phyloP scores from a whole-genome alignment of 2,888 invertebrate species.

The Thysanoteuthis rhombus region DNA sequence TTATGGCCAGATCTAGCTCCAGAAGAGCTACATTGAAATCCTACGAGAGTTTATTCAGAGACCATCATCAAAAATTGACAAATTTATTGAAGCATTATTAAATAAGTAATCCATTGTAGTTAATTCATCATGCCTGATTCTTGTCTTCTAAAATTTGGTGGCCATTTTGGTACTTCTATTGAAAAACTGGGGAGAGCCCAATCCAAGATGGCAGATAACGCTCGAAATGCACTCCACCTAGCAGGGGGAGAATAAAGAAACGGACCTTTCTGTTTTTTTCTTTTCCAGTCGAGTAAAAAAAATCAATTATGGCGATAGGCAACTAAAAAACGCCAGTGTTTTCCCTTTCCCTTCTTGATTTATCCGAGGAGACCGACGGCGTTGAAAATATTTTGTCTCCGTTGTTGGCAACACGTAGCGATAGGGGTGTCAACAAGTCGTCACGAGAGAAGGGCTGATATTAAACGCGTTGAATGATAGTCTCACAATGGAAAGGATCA shows the following conservation, averaged over 20 bases:
- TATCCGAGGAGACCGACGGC: background rate
- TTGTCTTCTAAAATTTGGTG: too few species aligned
- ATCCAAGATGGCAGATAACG: background rate
- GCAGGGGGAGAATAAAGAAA: background rate
- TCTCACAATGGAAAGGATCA: background rate
- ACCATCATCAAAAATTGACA: too few species aligned
- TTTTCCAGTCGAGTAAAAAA: background rate
- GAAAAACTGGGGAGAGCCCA: too few species aligned
- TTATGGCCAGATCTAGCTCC: too few species aligned
- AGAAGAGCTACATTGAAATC: too few species aligned
- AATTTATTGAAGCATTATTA: too few species aligned
- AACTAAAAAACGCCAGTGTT: too few species aligned
- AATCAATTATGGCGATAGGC: too few species aligned
- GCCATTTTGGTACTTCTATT: too few species aligned
- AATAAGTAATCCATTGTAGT: too few species aligned
- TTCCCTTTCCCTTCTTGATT: background rate
- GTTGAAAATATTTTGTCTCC: slow-evolving; percentile 12
- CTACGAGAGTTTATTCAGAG: too few species aligned
- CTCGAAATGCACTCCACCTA: background rate
- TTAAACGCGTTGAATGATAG: background rate
- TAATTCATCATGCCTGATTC: too few species aligned
- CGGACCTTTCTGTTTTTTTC: background rate
- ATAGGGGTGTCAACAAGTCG: background rate
- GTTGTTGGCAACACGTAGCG: background rate
- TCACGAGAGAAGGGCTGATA: background rate